phyloP scores from a whole-genome alignment of 37 sponge, comb jelly and placozoan species.

The Beroe forskalii region DNA sequence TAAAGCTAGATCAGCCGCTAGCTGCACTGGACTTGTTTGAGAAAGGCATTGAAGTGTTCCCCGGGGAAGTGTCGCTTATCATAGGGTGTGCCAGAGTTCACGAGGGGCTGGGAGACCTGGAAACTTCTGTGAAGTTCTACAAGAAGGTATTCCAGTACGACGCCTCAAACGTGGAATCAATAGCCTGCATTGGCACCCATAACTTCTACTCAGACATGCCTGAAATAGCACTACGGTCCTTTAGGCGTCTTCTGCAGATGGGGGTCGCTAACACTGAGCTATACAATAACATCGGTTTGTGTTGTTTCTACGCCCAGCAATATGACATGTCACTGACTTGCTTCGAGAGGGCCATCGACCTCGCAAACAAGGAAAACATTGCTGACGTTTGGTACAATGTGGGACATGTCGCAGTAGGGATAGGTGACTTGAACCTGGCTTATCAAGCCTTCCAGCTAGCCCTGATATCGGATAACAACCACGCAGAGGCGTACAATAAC shows the following conservation, averaged over 20 bases:
- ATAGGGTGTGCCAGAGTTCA: conserved; percentile 85
- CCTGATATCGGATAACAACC: conserved; percentile 82
- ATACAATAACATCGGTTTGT: conserved; percentile 92
- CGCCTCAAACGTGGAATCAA: conserved; percentile 88
- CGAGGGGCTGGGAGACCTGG: conserved; percentile 88
- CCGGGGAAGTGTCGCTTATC: conserved; percentile 76
- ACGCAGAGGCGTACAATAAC: conserved; percentile 96
- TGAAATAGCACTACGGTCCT: conserved; percentile 89
- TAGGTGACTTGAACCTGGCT: conserved; percentile 84
- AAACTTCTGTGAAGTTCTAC: conserved; percentile 80
- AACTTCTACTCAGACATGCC: conserved; percentile 97
- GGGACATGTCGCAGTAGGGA: conserved; percentile 87
- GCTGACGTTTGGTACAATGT: conserved; percentile 99
- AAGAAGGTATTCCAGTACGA: conserved; percentile 85
- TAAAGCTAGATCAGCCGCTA: conserved; percentile 90
- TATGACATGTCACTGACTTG: conserved; percentile 93
- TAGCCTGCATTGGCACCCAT: conserved; percentile 92
- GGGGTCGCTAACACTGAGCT: conserved; percentile 93
- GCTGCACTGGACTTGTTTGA: conserved; percentile 84
- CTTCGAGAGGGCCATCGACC: conserved; percentile 78
- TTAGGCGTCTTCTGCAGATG: conserved; percentile 92
- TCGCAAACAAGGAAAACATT: conserved; percentile 82
- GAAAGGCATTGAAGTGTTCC: conserved; percentile 87
- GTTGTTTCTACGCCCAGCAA: conserved; percentile 97
- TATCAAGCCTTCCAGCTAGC: conserved; percentile 91